Evolutionary conservation across 2,113 vertebrate species (phyloP).

Genomic region (Sterrhoptilus dennistouni): DNA sequence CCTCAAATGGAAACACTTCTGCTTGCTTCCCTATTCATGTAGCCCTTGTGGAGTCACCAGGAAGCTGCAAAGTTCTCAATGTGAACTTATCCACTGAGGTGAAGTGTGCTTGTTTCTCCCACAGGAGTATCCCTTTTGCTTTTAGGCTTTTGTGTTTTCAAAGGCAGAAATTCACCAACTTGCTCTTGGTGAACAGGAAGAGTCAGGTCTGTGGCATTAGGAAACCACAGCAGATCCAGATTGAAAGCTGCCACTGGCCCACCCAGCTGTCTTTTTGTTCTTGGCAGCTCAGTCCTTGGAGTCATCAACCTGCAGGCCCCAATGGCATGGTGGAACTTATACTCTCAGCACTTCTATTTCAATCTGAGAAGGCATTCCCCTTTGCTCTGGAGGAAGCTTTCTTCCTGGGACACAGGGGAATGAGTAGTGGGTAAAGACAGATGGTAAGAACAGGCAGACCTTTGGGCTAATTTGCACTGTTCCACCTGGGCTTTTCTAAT

Average conservation of each 20-base stretch:
- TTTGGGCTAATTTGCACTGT: not conserved
- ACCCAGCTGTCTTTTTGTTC: not conserved
- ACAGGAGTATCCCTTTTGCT: not conserved
- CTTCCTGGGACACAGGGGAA: not conserved
- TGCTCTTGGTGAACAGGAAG: not conserved
- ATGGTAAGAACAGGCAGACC: not conserved
- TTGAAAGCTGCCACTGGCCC: not conserved
- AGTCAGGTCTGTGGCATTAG: not conserved
- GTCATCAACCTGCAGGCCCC: not conserved
- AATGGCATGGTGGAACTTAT: not conserved
- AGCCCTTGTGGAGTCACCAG: not conserved
- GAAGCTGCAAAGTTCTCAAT: not conserved
- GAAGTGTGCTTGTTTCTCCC: not conserved
- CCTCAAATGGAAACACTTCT: not conserved
- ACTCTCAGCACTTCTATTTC: not conserved
- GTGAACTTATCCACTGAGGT: not conserved
- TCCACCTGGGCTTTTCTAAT: not conserved
- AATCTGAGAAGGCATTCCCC: not conserved
- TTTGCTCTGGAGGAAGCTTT: not conserved
- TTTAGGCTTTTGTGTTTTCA: not conserved
- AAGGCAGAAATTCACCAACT: not conserved
- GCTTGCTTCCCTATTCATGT: not conserved
- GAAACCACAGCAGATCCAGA: not conserved
- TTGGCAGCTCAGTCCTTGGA: not conserved
- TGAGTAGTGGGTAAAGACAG: not conserved